phyloP scores from a whole-genome alignment of 2,797 vertebrate species.

The Sebastolobus altivelis region DNA sequence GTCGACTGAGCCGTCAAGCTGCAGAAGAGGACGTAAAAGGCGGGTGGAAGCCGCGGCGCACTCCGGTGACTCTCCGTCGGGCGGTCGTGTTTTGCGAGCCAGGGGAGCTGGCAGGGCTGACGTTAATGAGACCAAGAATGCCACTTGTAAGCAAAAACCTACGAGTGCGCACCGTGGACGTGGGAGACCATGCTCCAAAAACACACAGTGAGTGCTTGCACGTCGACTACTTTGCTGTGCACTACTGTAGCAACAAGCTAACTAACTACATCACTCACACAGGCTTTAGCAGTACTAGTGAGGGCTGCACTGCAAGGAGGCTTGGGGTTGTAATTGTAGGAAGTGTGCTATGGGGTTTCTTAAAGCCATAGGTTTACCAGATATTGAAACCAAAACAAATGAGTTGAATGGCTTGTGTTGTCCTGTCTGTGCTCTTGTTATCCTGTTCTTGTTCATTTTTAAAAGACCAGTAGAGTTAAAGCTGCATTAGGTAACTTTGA shows the following conservation, averaged over 20 bases:
- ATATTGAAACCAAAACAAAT: neutral
- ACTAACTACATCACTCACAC: neutral
- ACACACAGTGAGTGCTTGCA: slow-evolving; percentile 45
- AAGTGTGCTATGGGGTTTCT: slow-evolving; percentile 46
- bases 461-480: neutral
- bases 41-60: neutral
- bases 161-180: neutral
- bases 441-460: neutral
- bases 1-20: slow-evolving; percentile 31
- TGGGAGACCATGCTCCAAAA: slow-evolving; percentile 13
- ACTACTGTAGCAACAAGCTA: no score
- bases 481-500: no score
- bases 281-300: neutral
- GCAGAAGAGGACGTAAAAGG: slow-evolving; percentile 27
- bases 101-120: neutral
- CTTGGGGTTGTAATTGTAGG: slow-evolving; percentile 11
- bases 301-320: neutral
- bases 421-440: neutral
- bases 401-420: neutral
- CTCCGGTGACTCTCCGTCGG: neutral
- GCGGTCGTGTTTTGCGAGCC: slow-evolving; percentile 45
- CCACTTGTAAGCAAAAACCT: neutral
- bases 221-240: neutral
- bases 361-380: slow-evolving; percentile 47
- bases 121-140: neutral